Evolutionary conservation across 1,140 invertebrate species (phyloP).

Genomic region (Drosophila mojavensis): DNA sequence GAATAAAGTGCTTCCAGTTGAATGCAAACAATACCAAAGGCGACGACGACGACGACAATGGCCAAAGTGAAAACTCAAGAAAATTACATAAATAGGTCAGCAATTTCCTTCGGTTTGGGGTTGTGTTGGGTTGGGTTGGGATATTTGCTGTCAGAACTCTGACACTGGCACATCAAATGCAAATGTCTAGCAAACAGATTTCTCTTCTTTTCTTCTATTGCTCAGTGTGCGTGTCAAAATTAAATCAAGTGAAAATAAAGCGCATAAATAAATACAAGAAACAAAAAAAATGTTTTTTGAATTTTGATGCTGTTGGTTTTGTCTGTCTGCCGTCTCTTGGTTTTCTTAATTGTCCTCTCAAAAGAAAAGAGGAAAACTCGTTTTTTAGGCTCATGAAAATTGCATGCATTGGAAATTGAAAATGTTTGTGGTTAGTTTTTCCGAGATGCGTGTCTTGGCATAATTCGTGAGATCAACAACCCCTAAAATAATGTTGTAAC

Average conservation of each 20-base stretch:
- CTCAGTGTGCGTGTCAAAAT: constrained; percentile 53
- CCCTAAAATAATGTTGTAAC: constrained; percentile 22
- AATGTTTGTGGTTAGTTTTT: constrained; percentile 46
- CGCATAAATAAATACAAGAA: constrained; percentile 73
- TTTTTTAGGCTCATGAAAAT: constrained; percentile 39
- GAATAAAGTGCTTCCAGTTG: constrained; percentile 74
- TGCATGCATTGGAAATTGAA: constrained; percentile 17
- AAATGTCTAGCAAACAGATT: constrained; percentile 63
- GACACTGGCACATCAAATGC: constrained; percentile 52
- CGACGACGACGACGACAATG: constrained; percentile 3
- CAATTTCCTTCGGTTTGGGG: constrained; percentile 39
- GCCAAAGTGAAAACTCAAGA: constrained; percentile 50
- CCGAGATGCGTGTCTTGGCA: background rate
- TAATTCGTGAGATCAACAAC: constrained; percentile 37
- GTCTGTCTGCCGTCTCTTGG: constrained; percentile 20
- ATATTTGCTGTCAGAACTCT: background rate
- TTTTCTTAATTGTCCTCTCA: constrained; percentile 60
- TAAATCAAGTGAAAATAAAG: constrained; percentile 76
- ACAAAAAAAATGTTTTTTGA: constrained; percentile 26
- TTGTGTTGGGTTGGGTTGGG: background rate
- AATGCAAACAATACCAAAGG: constrained; percentile 33
- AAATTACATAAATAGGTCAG: constrained; percentile 74
- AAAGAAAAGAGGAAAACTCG: constrained; percentile 36
- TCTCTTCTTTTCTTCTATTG: constrained; percentile 3
- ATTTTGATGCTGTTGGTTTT: constrained; percentile 46